Percentiles rank a stretch among this genome's conserved stretches.
Evolutionary conservation across 2,888 invertebrate genomes (phyloP).

Genomic region (Neocrepidodera transversa): DNA sequence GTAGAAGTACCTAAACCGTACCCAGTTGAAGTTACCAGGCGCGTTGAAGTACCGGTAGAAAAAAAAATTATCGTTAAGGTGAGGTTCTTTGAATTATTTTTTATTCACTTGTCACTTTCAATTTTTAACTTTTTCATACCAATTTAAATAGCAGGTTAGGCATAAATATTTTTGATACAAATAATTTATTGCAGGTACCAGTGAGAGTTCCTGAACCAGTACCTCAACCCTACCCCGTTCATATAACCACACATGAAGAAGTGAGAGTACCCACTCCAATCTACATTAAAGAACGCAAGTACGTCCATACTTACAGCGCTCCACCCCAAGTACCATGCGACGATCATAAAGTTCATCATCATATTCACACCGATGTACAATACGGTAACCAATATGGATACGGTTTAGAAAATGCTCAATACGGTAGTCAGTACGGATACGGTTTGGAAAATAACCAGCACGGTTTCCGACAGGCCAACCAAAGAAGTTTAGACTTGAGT

Average conservation of each 20-base stretch:
- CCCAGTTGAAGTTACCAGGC: constrained; percentile 45
- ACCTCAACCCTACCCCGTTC: constrained; percentile 48
- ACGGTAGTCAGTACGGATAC: background rate
- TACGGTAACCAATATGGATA: background rate
- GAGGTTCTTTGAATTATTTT: constrained; percentile 3
- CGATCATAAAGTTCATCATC: background rate
- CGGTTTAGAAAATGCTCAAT: background rate
- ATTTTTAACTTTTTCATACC: too few species aligned
- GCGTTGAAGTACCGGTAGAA: constrained; percentile 45
- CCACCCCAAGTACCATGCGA: background rate
- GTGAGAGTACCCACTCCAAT: constrained; percentile 47
- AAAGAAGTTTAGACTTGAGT: background rate
- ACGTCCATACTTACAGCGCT: constrained; percentile 17
- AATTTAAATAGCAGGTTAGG: too few species aligned
- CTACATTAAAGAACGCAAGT: constrained; percentile 27
- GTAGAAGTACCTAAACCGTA: constrained; percentile 51
- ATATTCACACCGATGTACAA: background rate
- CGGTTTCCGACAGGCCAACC: background rate
- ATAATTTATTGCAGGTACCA: constrained; percentile 40
- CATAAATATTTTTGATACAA: too few species aligned
- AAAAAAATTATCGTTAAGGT: constrained; percentile 46
- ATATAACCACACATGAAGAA: constrained; percentile 45
- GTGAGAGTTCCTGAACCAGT: constrained; percentile 43
- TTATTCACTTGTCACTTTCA: too few species aligned
- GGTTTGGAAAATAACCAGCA: background rate